A percentile compares a stretch with the other conserved stretches of the same genome.
Conservation (phyloP, 2,113 vertebrate genomes). For the Misgurnus anguillicaudatus region DNA sequence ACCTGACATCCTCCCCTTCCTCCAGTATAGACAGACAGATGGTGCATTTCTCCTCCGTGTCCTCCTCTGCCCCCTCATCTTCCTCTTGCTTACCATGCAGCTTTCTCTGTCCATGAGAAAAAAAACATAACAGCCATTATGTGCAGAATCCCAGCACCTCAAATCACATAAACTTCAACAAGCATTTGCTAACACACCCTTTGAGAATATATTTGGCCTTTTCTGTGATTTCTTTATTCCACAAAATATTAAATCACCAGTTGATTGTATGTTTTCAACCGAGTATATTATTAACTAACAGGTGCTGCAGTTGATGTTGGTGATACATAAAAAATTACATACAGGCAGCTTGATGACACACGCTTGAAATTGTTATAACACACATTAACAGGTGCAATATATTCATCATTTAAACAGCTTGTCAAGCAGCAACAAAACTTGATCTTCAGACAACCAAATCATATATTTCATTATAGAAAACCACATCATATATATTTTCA, state of each 20-base stretch:
- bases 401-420: constrained; percentile 9
- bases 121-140: constrained; percentile 57
- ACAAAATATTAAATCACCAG: not conserved
- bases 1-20: constrained; percentile 99
- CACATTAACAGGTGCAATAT: not conserved
- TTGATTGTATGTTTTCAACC: not conserved
- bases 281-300: not conserved
- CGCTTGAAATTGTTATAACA: not conserved
- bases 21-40: constrained; percentile 99
- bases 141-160: not conserved
- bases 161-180: not conserved
- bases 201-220: not conserved
- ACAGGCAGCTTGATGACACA: not conserved
- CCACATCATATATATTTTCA: not conserved
- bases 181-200: constrained; percentile 7
- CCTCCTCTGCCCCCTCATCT: constrained; percentile 94
- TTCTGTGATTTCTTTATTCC: constrained; percentile 10
- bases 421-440: constrained; percentile 19
- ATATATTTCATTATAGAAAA: not conserved
- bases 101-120: constrained; percentile 90
- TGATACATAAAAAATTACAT: not conserved
- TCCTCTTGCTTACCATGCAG: constrained; percentile 96
- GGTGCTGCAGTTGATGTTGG: not conserved
- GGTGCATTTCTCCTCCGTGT: constrained; percentile 98
- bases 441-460: not conserved